Percentiles rank a stretch among this genome's conserved stretches.
Evolutionary conservation across 1,140 invertebrate species (phyloP).

Genomic region (Leptinotarsa undecemlineata): DNA sequence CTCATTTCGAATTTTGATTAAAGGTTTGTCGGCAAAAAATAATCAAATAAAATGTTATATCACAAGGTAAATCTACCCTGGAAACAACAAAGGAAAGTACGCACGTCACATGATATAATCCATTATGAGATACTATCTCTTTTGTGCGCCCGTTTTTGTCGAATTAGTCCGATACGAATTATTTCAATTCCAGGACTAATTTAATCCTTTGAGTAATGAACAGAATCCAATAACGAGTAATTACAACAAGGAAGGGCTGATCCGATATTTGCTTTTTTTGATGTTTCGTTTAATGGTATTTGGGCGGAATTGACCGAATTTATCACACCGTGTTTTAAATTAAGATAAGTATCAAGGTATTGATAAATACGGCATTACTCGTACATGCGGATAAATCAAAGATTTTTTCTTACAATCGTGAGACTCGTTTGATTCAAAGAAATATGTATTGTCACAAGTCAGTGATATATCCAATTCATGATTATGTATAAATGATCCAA

Average conservation of each 20-base stretch:
- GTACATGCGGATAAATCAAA: no score
- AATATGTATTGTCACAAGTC: no score
- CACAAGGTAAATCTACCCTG: slow-evolving; percentile 12
- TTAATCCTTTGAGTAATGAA: slow-evolving; percentile 20
- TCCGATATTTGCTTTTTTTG: slow-evolving; percentile 9
- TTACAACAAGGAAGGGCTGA: slow-evolving; percentile 7
- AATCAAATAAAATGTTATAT: slow-evolving; percentile 14
- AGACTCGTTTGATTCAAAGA: no score
- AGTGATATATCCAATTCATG: no score
- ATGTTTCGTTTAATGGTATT: slow-evolving; percentile 12
- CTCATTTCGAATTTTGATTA: neutral
- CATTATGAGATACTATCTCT: slow-evolving; percentile 13
- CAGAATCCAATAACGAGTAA: slow-evolving; percentile 18
- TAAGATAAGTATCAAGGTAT: no score
- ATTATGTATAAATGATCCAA: no score
- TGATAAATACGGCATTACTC: no score
- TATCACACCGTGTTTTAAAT: no score
- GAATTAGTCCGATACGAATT: slow-evolving; percentile 11
- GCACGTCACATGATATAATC: slow-evolving; percentile 15
- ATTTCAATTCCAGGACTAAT: slow-evolving; percentile 17
- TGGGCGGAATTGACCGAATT: neutral
- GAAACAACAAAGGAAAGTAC: slow-evolving; percentile 3
- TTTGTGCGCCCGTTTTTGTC: slow-evolving; percentile 12
- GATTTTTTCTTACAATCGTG: no score
- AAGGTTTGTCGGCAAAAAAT: slow-evolving; percentile 10